These are phyloP conservation scores for Hyles vespertilio DNA, from an alignment of 1,140 invertebrate genomes.

Conservation along the genomic window DNA sequence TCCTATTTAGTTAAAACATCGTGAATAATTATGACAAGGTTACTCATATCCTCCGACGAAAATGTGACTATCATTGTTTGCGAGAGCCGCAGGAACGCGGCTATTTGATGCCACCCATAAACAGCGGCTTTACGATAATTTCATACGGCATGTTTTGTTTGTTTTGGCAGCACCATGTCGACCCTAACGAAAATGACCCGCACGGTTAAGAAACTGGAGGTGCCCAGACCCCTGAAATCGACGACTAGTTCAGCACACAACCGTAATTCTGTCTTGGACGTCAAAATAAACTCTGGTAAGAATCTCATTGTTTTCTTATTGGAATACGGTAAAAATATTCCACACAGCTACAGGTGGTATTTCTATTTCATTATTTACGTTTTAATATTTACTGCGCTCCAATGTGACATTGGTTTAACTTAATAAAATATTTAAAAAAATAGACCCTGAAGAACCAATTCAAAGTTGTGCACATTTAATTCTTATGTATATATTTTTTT, in stretches of 20 bases:
- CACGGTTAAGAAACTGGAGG: slow-evolving; percentile 83
- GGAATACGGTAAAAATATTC: no score
- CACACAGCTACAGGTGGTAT: no score
- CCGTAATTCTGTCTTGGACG: slow-evolving; percentile 68
- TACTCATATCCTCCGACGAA: slow-evolving; percentile 51
- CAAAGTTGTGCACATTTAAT: no score
- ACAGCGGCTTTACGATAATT: background rate
- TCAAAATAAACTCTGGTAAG: slow-evolving; percentile 73
- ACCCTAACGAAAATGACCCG: slow-evolving; percentile 76
- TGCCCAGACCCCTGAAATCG: slow-evolving; percentile 83
- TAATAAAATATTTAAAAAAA: no score
- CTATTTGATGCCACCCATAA: background rate
- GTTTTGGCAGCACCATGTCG: slow-evolving; percentile 66
- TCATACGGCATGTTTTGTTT: slow-evolving; percentile 20
- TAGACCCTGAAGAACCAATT: no score
- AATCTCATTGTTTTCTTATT: slow-evolving; percentile 31
- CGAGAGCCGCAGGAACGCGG: slow-evolving; percentile 8
- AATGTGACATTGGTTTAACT: no score
- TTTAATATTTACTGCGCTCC: no score
- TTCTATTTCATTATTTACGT: no score
- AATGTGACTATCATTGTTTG: slow-evolving; percentile 40
- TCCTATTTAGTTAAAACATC: slow-evolving; percentile 43
- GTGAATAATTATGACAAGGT: slow-evolving; percentile 63
- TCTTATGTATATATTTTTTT: no score
- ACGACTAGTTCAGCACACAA: slow-evolving; percentile 72